These are phyloP conservation scores for Eueremaeus valkanovi DNA, from an alignment of 2,888 invertebrate genomes.

Conservation along the genomic window DNA sequence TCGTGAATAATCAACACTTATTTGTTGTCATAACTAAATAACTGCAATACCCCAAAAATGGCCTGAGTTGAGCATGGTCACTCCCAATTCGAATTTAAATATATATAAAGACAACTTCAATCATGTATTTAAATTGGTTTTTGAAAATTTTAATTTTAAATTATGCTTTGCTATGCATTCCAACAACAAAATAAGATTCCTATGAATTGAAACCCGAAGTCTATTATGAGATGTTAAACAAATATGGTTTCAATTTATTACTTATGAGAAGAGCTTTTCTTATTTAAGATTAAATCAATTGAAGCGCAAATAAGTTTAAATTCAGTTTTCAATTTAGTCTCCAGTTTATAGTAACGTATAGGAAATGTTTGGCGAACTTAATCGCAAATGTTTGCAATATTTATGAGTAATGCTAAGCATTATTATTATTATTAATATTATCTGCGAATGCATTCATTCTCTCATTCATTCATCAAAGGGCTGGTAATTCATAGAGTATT, in stretches of 20 bases:
- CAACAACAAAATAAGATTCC: background rate
- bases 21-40: too few relatives aligned
- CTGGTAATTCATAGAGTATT: background rate
- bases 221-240: background rate
- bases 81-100: too few relatives aligned
- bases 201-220: background rate
- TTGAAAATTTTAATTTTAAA: background rate
- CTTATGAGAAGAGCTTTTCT: background rate
- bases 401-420: background rate
- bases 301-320: background rate
- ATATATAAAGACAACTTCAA: too few relatives aligned
- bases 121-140: too few relatives aligned
- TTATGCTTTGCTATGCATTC: constrained; percentile 5
- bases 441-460: background rate
- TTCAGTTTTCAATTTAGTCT: background rate
- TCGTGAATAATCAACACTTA: too few relatives aligned
- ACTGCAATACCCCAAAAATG: too few relatives aligned
- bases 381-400: background rate
- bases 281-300: background rate
- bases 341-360: background rate
- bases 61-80: too few relatives aligned
- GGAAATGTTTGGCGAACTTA: background rate
- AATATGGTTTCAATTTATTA: background rate
- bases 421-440: too few relatives aligned
- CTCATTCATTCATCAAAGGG: background rate